A percentile compares a stretch with the other conserved stretches of the same genome.
phyloP scores from a whole-genome alignment of 2,113 vertebrate species.

The Tachycineta bicolor region DNA sequence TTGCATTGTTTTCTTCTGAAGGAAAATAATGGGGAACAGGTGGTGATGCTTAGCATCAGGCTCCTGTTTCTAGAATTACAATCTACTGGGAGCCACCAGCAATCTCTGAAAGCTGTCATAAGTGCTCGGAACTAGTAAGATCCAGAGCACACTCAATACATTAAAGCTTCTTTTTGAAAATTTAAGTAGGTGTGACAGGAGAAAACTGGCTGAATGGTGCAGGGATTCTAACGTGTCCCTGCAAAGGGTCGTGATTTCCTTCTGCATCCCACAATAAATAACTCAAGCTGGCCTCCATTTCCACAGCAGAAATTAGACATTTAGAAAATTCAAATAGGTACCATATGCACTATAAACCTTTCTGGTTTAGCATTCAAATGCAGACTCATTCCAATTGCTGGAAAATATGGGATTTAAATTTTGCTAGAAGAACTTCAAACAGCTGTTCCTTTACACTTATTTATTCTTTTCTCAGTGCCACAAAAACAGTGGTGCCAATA shows the following conservation, averaged over 20 bases:
- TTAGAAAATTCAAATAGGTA: conserved; percentile 67
- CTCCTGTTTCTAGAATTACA: conserved; percentile 80
- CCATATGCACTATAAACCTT: conserved; percentile 49
- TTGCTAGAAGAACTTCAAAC: conserved; percentile 4
- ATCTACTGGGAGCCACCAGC: conserved; percentile 71
- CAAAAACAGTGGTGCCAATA: neutral
- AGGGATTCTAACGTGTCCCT: conserved; percentile 37
- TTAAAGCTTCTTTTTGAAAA: conserved; percentile 68
- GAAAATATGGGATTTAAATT: conserved; percentile 17
- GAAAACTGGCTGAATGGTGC: conserved; percentile 44
- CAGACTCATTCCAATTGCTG: neutral
- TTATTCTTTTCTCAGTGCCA: neutral
- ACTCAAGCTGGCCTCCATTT: conserved; percentile 61
- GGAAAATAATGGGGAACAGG: conserved; percentile 75
- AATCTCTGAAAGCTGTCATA: conserved; percentile 72
- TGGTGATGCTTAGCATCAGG: conserved; percentile 71
- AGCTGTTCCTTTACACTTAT: neutral
- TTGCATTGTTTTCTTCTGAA: conserved; percentile 77
- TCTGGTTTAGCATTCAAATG: conserved; percentile 46
- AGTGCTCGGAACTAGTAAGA: conserved; percentile 65
- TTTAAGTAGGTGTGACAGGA: conserved; percentile 72
- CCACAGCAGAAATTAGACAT: conserved; percentile 56
- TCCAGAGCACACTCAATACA: conserved; percentile 57
- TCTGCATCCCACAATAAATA: conserved; percentile 67
- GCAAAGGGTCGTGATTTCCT: conserved; percentile 56